Percentiles rank a stretch among this genome's conserved stretches.
Conservation (phyloP, 2,888 invertebrate species). For the Rhogogaster chlorosoma region DNA sequence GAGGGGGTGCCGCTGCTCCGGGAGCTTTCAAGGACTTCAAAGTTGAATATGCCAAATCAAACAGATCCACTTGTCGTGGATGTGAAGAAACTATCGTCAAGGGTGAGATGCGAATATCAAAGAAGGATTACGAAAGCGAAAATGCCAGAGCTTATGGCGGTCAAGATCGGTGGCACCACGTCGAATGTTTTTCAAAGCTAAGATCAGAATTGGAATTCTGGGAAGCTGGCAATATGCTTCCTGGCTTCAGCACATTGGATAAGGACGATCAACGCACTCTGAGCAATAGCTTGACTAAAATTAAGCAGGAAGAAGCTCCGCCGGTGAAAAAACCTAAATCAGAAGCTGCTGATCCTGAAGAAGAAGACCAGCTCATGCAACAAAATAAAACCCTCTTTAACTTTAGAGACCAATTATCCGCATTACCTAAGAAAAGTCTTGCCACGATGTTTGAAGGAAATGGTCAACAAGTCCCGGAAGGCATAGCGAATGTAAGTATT, state of each 20-base stretch:
- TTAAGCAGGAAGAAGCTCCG: constrained; percentile 80
- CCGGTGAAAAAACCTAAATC: constrained; percentile 85
- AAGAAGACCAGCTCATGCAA: constrained; percentile 83
- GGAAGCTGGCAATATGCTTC: constrained; percentile 85
- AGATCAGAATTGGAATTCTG: constrained; percentile 87
- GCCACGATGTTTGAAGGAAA: constrained; percentile 85
- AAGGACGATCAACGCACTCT: constrained; percentile 86
- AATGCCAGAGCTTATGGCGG: constrained; percentile 91
- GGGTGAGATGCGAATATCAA: constrained; percentile 85
- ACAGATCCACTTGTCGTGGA: constrained; percentile 88
- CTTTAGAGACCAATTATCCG: constrained; percentile 82
- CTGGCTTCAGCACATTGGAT: constrained; percentile 87
- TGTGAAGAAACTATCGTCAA: constrained; percentile 93
- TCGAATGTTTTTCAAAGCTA: constrained; percentile 91
- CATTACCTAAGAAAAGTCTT: constrained; percentile 83
- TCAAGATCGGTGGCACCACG: constrained; percentile 93
- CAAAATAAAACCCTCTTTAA: constrained; percentile 87
- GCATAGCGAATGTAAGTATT: constrained; percentile 83
- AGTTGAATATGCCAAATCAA: constrained; percentile 93
- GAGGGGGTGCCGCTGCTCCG: constrained; percentile 75
- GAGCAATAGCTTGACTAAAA: constrained; percentile 81
- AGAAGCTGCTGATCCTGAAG: constrained; percentile 80
- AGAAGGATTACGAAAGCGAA: constrained; percentile 91
- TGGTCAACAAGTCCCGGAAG: constrained; percentile 84
- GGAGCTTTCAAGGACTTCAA: constrained; percentile 83